Evolutionary conservation across 2,113 vertebrate species (phyloP).

Genomic region (Nerophis ophidion): DNA sequence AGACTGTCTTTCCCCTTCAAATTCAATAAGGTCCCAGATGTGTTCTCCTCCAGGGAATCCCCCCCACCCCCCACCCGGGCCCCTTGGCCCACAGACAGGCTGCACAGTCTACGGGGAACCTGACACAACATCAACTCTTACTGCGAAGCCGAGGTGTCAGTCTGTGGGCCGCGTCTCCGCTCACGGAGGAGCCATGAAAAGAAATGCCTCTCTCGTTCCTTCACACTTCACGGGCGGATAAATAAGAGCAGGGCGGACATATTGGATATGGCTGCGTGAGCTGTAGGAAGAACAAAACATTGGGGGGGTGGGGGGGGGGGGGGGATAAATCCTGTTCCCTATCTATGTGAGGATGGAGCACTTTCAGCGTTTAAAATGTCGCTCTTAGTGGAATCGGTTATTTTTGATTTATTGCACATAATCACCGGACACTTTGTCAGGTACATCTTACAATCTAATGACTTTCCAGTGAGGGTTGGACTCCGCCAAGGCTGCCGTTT

Average conservation of each 20-base stretch:
- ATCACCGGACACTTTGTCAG: background rate
- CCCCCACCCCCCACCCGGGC: slow-evolving; percentile 35
- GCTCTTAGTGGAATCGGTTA: background rate
- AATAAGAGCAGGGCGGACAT: slow-evolving; percentile 9
- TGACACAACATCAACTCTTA: slow-evolving; percentile 60
- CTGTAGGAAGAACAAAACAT: slow-evolving; percentile 6
- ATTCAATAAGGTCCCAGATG: slow-evolving; percentile 64
- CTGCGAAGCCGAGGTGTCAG: slow-evolving; percentile 53
- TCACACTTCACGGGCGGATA: slow-evolving; percentile 26
- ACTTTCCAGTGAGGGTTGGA: no score
- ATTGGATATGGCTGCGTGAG: slow-evolving; percentile 17
- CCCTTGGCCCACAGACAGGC: slow-evolving; percentile 61
- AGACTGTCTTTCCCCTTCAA: slow-evolving; percentile 50
- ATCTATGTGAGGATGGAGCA: slow-evolving; percentile 23
- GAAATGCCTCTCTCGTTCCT: slow-evolving; percentile 35
- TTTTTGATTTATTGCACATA: background rate
- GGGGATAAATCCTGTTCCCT: slow-evolving; percentile 10
- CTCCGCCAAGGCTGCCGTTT: no score
- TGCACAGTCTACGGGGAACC: slow-evolving; percentile 57
- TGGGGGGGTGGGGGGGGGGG: no score
- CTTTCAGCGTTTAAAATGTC: background rate
- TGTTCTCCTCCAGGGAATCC: slow-evolving; percentile 63
- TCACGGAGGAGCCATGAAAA: slow-evolving; percentile 26
- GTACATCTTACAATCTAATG: background rate
- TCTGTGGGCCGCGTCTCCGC: slow-evolving; percentile 39